Percentiles rank a stretch among this genome's conserved stretches.
Evolutionary conservation across 2,113 vertebrate genomes (phyloP).

Genomic region (Etheostoma spectabile): DNA sequence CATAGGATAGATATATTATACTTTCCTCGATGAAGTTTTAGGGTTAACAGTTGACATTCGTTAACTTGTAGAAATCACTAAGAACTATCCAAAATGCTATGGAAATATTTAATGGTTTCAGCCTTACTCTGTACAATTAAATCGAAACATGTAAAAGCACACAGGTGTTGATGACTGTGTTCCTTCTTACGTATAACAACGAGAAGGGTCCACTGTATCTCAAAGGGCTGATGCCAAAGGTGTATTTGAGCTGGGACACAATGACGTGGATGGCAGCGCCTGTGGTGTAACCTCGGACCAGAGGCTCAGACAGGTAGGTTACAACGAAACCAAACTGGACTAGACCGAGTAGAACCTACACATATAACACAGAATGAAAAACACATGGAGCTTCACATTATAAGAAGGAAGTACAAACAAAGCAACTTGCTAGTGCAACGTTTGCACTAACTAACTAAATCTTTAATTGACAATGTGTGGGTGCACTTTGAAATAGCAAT

Average conservation of each 20-base stretch:
- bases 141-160: not conserved
- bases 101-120: not conserved
- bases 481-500: no score
- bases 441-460: no score
- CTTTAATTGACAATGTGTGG: no score
- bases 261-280: conserved; percentile 92
- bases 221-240: conserved; percentile 85
- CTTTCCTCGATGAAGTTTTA: not conserved
- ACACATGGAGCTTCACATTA: not conserved
- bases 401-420: not conserved
- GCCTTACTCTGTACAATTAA: not conserved
- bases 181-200: conserved; percentile 87
- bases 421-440: no score
- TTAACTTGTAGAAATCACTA: not conserved
- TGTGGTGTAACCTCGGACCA: conserved; percentile 94
- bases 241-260: conserved; percentile 93
- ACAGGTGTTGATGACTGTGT: not conserved
- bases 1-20: not conserved
- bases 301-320: conserved; percentile 94
- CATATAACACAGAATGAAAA: not conserved
- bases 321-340: conserved; percentile 95
- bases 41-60: not conserved
- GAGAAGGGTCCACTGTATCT: conserved; percentile 88
- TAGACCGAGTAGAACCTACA: conserved; percentile 90
- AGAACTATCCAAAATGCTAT: not conserved